Evolutionary conservation across 2,888 invertebrate species (phyloP), one percentile per base, ranked within the genome.

Genomic region (Nasonia oneida): DNA sequence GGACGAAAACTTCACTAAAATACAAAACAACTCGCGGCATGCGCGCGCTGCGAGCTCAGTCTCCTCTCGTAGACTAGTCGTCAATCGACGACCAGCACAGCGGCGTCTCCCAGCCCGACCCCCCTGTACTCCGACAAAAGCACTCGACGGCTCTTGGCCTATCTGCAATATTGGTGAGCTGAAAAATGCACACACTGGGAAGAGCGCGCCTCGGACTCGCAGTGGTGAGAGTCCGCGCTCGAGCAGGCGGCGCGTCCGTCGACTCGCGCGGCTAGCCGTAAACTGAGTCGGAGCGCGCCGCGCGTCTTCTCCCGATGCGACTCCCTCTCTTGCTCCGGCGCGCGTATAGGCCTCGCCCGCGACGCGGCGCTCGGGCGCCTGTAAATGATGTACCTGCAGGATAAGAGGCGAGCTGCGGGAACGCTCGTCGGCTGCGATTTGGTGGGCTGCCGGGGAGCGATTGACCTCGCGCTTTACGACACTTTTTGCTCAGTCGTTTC

Each of bases 211-310:
- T 61, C 47, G 10, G 12, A 23, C n/a, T n/a, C 23, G 57, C 12
- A 42, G 73, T 42, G 12, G n/a, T 42, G 42, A 73, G 14, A 14
- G 67, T 67, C 67, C 29, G 67, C 14, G 37, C 42, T 71, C 33
- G 29, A 33, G 71, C 83, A 47, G 64, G 74, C 47, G 4, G 15
- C 57, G 88, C 92, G 90, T 89, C 81, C 90, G 90, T 88, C 89
- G 88, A 89, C 81, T 84, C 83, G 85, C 90, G 89, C 92, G 92
- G 89, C 88, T 90, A 90, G 90, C 90, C 90, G 90, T 89, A 87
- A 91, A 92, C 92, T 92, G 91, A 90, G 82, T 91, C 90, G 18
- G 18, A 91, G 89, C 92, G 91, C 89, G 84, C 78, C 88, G 85
- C 89, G 88, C 87, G 18, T 18, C 61, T 37, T 23, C 39, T 39